A percentile compares a stretch with the other conserved stretches of the same genome.
Evolutionary conservation across 2,113 vertebrate species (phyloP).

Genomic region (Zosterops lateralis): DNA sequence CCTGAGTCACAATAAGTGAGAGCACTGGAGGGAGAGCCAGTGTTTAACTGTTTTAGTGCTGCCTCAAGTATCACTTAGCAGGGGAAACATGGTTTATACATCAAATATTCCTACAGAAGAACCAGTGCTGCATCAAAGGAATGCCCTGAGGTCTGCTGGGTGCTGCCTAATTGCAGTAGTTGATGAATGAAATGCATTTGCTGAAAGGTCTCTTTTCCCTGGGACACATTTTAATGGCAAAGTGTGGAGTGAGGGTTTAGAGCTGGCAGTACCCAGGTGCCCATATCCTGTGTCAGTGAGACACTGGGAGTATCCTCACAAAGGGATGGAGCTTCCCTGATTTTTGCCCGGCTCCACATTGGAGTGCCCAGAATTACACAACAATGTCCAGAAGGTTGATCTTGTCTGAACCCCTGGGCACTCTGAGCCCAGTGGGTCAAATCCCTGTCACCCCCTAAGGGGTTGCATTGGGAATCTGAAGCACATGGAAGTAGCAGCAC

Average conservation of each 20-base stretch:
- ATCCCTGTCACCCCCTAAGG: fast-evolving
- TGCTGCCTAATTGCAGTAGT: neutral
- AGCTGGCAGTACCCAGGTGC: neutral
- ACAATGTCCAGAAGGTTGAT: fast-evolving
- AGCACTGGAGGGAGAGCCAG: neutral
- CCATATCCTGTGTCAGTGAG: neutral
- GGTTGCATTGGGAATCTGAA: fast-evolving
- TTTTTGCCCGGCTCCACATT: neutral
- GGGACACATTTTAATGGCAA: neutral
- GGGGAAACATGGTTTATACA: neutral
- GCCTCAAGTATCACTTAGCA: neutral
- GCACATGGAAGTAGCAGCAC: neutral
- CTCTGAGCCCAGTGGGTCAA: neutral
- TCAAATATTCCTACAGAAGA: neutral
- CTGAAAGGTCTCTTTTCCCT: neutral
- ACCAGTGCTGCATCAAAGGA: neutral
- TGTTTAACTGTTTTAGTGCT: neutral
- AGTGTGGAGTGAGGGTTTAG: neutral
- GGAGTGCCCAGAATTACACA: fast-evolving
- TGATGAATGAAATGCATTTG: neutral
- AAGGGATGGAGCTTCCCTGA: neutral
- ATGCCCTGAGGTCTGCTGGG: neutral
- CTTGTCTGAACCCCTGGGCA: neutral
- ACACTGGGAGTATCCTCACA: neutral
- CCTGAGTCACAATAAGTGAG: neutral